Base-by-base conservation (phyloP, 1,140 invertebrate genomes). In the Ganaspis sp. region DNA sequence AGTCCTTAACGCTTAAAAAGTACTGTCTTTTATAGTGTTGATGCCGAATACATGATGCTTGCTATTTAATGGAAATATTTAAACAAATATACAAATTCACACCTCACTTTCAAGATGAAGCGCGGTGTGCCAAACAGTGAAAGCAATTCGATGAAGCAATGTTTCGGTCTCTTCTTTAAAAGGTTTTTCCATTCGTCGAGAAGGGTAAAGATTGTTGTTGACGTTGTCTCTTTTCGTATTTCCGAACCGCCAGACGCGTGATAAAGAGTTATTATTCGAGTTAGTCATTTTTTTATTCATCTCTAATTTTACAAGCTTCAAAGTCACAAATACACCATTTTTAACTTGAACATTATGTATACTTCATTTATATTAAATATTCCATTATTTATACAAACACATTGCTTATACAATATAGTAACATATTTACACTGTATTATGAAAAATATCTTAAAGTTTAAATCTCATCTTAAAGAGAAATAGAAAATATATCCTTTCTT, bases 111-210 rank as follows among this genome's bases (percentile, higher is more conserved):
- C 92, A 69, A 94, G 91, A 82, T 93, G 92, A 75, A 94, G 91
- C 15, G 93, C 93, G 70, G 92, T 93, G 83, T 93, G 93, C 93
- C 93, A 94, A 42, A 94, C 90, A 4, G 93, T 93, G 83, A 94
- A 93, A 9, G 93, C 93, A 34, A 94, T 92, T 71, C 92, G 88
- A 77, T 94, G 93, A 71, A 94, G 85, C 75, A 92, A 87, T 75
- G 87, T 91, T 70, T 90, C 87, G n/a, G 90, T 92, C 53, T 87
- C 85, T 38, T 85, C 85, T 42, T 78, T 80, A 69, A 87, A 72
- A 0, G 85, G 84, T 71, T 84, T 81, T 29, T 81, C 42, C 5
- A 42, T 17, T 49, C 78, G 73, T 5, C 38, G 19, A 70, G 6
- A 42, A 49, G 26, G 80, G 58, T 71, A 75, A 53, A 84, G 70